These are phyloP conservation scores for Muscicapa striata DNA, from an alignment of 2,797 vertebrate species.

Conservation along the genomic window DNA sequence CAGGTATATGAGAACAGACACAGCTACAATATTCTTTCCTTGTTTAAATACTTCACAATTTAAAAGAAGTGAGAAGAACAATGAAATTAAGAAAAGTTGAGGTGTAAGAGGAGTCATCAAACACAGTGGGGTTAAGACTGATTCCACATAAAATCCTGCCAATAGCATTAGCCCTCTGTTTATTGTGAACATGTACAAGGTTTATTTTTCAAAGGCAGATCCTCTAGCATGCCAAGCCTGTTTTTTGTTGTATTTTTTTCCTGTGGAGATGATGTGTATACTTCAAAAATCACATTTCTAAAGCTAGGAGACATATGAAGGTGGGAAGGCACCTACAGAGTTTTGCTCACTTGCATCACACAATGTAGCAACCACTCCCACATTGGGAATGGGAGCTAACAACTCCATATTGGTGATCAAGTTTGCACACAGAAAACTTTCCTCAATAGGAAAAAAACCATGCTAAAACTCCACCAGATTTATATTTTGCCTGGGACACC, in stretches of 20 bases:
- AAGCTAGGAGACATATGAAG: neutral
- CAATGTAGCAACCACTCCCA: neutral
- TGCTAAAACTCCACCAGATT: neutral
- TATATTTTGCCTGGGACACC: neutral
- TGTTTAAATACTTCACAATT: neutral
- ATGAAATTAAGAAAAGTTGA: neutral
- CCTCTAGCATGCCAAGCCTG: neutral
- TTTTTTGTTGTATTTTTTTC: neutral
- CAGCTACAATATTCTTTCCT: neutral
- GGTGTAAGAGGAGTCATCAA: neutral
- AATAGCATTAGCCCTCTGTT: neutral
- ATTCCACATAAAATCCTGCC: neutral
- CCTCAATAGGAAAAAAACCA: neutral
- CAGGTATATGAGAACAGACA: neutral
- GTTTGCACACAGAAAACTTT: neutral
- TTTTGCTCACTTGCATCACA: neutral
- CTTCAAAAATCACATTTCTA: neutral
- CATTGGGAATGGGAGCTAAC: neutral
- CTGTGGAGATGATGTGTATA: neutral
- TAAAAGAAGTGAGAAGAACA: neutral
- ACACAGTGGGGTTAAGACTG: neutral
- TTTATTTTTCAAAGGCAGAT: neutral
- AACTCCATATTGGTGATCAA: neutral
- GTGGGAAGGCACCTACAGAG: neutral
- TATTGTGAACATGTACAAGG: accelerated